phyloP scores from a whole-genome alignment of 64 coral and sea anemone genomes.

The Dendronephthya gigantea region DNA sequence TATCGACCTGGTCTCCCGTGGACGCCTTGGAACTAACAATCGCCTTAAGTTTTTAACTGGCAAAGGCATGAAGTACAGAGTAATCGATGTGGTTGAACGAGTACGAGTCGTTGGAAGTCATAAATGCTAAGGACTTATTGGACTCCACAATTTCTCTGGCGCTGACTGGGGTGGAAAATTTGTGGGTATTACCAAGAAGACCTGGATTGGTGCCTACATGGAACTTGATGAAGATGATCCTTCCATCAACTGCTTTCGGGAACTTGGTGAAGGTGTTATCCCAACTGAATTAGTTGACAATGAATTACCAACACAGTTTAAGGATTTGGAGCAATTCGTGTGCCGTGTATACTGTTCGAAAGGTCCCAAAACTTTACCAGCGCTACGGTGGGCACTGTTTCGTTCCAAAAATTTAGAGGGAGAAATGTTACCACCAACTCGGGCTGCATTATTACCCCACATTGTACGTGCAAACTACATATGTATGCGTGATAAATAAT shows the following conservation, averaged over 20 bases:
- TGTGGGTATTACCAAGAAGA: background rate
- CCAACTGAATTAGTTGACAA: background rate
- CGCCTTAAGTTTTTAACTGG: slow-evolving; percentile 24
- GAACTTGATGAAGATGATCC: background rate
- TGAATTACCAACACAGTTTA: background rate
- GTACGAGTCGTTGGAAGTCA: too few species aligned
- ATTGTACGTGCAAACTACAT: background rate
- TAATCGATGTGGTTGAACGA: too few species aligned
- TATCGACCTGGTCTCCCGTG: background rate
- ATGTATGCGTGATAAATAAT: background rate
- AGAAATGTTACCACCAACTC: background rate
- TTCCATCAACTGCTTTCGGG: background rate
- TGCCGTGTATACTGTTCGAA: background rate
- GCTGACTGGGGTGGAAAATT: slow-evolving; percentile 30
- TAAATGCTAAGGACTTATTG: background rate
- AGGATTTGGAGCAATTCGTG: background rate
- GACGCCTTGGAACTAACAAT: background rate
- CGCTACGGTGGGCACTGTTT: background rate
- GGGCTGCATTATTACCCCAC: background rate
- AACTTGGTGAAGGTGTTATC: background rate
- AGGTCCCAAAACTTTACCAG: slow-evolving; percentile 5
- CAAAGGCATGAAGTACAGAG: background rate
- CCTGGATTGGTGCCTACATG: background rate
- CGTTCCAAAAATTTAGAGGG: background rate
- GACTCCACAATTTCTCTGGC: background rate